Percentiles rank a stretch among this genome's conserved stretches.
Conservation (phyloP, 2,888 invertebrate genomes). For the Aquatica leii region DNA sequence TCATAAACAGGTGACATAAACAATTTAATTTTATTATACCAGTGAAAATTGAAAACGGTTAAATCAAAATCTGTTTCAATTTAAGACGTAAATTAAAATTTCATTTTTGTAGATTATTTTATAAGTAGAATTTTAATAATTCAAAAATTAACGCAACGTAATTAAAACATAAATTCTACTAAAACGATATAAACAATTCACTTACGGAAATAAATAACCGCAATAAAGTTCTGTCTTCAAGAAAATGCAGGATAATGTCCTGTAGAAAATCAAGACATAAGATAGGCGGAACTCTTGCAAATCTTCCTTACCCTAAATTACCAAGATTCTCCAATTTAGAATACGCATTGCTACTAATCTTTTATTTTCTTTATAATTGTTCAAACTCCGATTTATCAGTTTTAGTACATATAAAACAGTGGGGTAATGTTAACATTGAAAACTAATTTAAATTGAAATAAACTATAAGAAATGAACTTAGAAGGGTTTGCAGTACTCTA, state of each 20-base stretch:
- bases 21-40: constrained; percentile 26
- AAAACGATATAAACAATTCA: constrained; percentile 49
- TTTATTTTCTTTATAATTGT: constrained; percentile 40
- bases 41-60: constrained; percentile 7
- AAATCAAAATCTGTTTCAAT: constrained; percentile 10
- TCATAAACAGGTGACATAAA: constrained; percentile 21
- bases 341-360: constrained; percentile 45
- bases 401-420: too few species aligned
- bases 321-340: constrained; percentile 40
- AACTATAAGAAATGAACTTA: too few species aligned
- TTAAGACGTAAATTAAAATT: constrained; percentile 1
- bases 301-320: constrained; percentile 55
- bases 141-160: neutral
- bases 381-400: constrained; percentile 14
- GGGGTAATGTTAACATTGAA: too few species aligned
- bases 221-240: constrained; percentile 48
- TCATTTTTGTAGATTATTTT: neutral
- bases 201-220: constrained; percentile 51
- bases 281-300: constrained; percentile 55
- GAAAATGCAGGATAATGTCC: constrained; percentile 51
- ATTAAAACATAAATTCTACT: constrained; percentile 35
- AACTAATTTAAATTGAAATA: too few species aligned
- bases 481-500: too few species aligned
- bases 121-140: neutral
- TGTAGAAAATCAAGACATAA: constrained; percentile 53